Evolutionary conservation across 2,888 invertebrate species (phyloP).

Genomic region (Melanophora roralis): DNA sequence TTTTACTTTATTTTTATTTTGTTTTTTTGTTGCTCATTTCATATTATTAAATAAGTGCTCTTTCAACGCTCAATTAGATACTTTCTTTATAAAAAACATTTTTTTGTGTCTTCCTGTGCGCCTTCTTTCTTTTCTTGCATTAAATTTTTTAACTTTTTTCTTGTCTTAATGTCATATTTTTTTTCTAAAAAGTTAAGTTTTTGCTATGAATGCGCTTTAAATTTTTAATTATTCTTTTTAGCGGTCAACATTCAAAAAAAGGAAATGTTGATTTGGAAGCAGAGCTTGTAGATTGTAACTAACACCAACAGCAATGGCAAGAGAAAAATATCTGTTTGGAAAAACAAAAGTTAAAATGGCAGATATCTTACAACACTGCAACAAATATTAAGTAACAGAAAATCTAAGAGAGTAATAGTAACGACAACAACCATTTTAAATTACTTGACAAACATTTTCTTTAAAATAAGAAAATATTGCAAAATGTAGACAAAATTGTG

Average conservation of each 20-base stretch:
- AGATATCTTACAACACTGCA: conserved; percentile 36
- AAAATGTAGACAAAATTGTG: conserved; percentile 1
- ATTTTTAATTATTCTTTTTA: conserved; percentile 63
- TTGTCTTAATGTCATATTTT: conserved; percentile 31
- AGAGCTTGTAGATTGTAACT: conserved; percentile 34
- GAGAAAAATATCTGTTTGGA: neutral
- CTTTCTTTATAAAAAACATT: neutral
- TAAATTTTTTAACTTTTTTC: conserved; percentile 47
- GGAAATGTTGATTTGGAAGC: conserved; percentile 62
- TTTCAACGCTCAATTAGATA: conserved; percentile 13
- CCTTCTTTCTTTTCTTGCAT: neutral
- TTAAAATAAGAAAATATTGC: neutral
- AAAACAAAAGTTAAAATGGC: conserved; percentile 25
- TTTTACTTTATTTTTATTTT: neutral
- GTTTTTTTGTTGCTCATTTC: conserved; percentile 31
- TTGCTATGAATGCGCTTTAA: conserved; percentile 58
- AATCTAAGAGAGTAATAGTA: neutral
- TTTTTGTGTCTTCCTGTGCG: neutral
- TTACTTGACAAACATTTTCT: conserved; percentile 50
- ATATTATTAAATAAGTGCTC: conserved; percentile 10
- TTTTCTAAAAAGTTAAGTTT: conserved; percentile 18
- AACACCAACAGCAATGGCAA: conserved; percentile 14
- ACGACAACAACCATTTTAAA: conserved; percentile 30
- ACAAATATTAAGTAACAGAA: too few relatives aligned
- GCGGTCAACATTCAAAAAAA: conserved; percentile 61